Percentiles rank a stretch among this genome's conserved stretches.
Conservation (phyloP, 2,888 invertebrate species). For the Poecilobothrus nobilitatus region DNA sequence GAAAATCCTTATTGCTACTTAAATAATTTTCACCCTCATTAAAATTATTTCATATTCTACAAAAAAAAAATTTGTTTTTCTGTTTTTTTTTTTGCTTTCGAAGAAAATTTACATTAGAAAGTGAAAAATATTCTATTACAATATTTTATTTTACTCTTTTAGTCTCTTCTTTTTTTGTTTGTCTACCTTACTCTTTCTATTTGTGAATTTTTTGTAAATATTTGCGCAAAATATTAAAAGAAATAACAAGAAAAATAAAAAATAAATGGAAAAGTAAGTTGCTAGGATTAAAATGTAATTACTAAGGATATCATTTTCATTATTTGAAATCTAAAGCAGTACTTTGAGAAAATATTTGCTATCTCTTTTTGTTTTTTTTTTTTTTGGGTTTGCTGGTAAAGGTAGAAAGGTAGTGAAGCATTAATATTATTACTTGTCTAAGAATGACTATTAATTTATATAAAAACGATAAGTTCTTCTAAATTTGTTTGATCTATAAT, state of each 20-base stretch:
- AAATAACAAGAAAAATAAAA: background rate
- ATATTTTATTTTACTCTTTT: no score
- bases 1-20: background rate
- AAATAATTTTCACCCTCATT: background rate
- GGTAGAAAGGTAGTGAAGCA: no score
- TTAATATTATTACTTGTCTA: no score
- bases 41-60: background rate
- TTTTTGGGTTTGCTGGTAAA: no score
- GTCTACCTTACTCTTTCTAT: background rate
- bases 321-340: background rate
- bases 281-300: slow-evolving; percentile 3
- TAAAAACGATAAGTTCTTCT: no score
- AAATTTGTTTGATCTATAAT: no score
- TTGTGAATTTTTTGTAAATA: background rate
- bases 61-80: background rate
- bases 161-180: background rate
- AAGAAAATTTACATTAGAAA: background rate
- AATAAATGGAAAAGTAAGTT: background rate
- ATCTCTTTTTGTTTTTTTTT: no score
- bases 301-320: slow-evolving; percentile 2
- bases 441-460: no score
- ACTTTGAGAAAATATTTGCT: no score
- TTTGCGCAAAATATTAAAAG: background rate
- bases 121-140: background rate
- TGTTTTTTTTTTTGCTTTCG: background rate